These are phyloP conservation scores for Acleris sparsana DNA, from an alignment of 2,888 invertebrate species.

Conservation along the genomic window DNA sequence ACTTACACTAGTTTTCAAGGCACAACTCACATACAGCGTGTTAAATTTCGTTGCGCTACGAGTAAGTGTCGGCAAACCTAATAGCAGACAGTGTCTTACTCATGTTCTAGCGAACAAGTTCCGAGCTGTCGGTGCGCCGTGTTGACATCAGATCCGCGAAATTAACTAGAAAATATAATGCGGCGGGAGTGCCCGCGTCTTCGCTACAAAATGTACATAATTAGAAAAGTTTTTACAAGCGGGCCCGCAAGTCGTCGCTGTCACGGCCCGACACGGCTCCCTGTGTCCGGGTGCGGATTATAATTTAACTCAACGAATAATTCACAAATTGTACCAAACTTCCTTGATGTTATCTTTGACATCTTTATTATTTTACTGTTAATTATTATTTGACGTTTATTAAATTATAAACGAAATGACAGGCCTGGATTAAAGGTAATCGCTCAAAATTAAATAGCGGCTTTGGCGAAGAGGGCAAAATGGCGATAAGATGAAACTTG, in stretches of 20 bases:
- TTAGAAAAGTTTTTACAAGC: conserved; percentile 83
- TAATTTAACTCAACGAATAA: conserved; percentile 74
- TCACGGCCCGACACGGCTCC: conserved; percentile 69
- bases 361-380: conserved; percentile 37
- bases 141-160: conserved; percentile 69
- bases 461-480: conserved; percentile 4
- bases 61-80: too few species aligned
- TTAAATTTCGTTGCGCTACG: too few species aligned
- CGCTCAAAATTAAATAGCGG: conserved; percentile 8
- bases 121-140: conserved; percentile 37
- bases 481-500: background rate
- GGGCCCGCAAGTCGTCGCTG: conserved; percentile 70
- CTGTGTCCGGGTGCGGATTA: conserved; percentile 73
- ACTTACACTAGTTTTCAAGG: too few species aligned
- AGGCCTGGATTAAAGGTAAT: conserved; percentile 17
- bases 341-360: conserved; percentile 39
- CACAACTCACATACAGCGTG: too few species aligned
- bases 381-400: conserved; percentile 35
- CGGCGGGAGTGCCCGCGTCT: conserved; percentile 60
- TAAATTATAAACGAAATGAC: conserved; percentile 34
- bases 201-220: conserved; percentile 81
- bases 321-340: conserved; percentile 62
- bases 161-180: conserved; percentile 78
- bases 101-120: conserved; percentile 36
- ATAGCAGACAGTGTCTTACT: background rate